Evolutionary conservation across 2,113 vertebrate genomes (phyloP), one percentile per base, ranked within the genome.

Genomic region (Bos indicus): DNA sequence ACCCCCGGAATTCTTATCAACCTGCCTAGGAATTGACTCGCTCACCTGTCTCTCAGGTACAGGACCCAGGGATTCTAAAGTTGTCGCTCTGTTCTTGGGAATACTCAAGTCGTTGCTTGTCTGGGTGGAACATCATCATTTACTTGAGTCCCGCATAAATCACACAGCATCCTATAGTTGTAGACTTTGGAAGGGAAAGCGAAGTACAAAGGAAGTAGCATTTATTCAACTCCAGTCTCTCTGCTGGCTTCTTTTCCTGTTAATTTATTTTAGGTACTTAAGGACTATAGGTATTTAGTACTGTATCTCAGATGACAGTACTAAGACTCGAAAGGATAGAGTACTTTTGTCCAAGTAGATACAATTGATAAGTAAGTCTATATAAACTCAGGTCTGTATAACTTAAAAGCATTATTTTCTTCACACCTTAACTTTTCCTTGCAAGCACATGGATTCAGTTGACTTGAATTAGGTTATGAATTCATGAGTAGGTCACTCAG

Each of bases 191-290:
- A 67, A 91, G 60, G 54, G 77, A 83, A 90, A 48, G 48, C 15
- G 59, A 71, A 59, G 14, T 67, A 71, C 33, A 84, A 23, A 77
- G 77, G 88, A 92, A 82, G 64, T 56, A 74, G 9, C 23, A 62
- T 57, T 85, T 85, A 48, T 57, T 94, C 23, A 5, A 2, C 64
- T 16, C 21, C 19, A 52, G 25, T 46, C 60, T 87, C 23, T 92
- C 67, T 93, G n/a, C 52, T 96, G 19, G 28, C 11, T 96, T 52
- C 71, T 71, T 94, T 93, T 83, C 57, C 54, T 83, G 3, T 95
- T 92, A 51, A 23, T 62, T 96, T 83, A 81, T 95, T 94, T 96
- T 91, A 88, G 36, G 16, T 90, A 43, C 85, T 92, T 91, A 51
- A 1, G 89, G 8, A 56, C 46, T 95, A 16, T 89, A 1, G 86